Base-by-base conservation (phyloP, 1,140 invertebrate genomes). In the Nasonia longicornis region DNA sequence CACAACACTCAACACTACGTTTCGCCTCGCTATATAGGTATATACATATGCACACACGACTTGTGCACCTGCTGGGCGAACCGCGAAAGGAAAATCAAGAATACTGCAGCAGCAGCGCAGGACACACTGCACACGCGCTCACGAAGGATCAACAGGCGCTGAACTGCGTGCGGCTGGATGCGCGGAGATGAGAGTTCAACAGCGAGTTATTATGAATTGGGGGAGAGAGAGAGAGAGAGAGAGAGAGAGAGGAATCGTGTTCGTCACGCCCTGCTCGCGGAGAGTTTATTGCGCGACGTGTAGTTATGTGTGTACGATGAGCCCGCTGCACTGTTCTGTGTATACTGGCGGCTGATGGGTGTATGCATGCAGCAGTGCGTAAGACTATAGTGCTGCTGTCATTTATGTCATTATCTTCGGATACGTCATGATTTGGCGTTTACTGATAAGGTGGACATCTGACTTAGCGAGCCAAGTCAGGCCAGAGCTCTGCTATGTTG, bases 211-310 rank as follows among this genome's bases (percentile, higher is more conserved):
- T 20, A 67, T 31, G 16, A 63, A 16, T 63, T 22, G 22, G 22
- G 22, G 26, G 26, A 26, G 26, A 35, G 31, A 35, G 3, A 35
- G 31, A 35, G 31, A 35, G 3, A 35, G 31, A 35, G 31, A 35
- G 31, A 35, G 31, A 35, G 66, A 67, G 26, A 58, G 52, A 16
- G 52, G 16, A 3, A 58, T 26, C 10, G 22, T 42, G n/a, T 48
- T 31, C 38, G 75, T 77, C 75, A 77, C 75, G 75, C 75, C 75
- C 75, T 77, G 22, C 64, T 45, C 74, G 35, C 11, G 67, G 31
- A 42, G 42, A 22, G 63, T 67, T 48, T 67, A 45, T 69, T 69
- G 63, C 64, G 64, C 74, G 74, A 66, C 58, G 11, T 42, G 38
- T 42, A 52, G 48, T 52, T 52, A 52, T 52, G 16, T 58, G 20